Conservation (phyloP, 2,888 invertebrate species). For the Alentia gelatinosa region DNA sequence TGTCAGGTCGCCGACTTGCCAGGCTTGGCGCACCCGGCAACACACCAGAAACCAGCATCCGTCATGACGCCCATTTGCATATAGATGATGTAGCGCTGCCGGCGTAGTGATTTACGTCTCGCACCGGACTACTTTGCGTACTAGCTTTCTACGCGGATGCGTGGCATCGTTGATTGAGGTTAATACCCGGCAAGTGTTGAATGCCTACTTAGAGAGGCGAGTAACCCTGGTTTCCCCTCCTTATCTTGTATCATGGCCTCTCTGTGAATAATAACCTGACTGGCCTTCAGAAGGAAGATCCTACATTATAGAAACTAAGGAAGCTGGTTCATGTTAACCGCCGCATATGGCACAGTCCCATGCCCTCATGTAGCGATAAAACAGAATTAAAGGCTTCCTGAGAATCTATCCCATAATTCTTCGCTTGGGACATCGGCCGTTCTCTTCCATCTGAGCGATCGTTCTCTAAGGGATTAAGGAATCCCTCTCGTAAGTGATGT, state of each 20-base stretch:
- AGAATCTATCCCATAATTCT: too few species aligned
- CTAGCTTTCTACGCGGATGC: background rate
- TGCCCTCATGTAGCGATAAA: too few species aligned
- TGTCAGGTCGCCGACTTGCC: background rate
- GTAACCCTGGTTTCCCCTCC: background rate
- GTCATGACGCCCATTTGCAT: constrained; percentile 4
- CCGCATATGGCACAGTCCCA: too few species aligned
- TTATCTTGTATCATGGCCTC: background rate
- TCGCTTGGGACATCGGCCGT: too few species aligned
- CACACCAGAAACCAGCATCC: background rate
- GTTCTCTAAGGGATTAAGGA: too few species aligned
- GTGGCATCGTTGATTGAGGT: background rate
- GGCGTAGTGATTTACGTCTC: background rate
- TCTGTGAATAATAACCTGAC: background rate
- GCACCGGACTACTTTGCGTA: background rate
- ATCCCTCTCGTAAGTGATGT: too few species aligned
- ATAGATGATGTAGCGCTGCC: background rate
- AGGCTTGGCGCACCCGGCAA: background rate
- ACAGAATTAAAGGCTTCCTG: too few species aligned
- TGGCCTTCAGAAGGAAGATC: background rate
- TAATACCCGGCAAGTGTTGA: background rate
- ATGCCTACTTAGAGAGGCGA: background rate
- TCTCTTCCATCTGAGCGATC: too few species aligned
- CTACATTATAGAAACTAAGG: background rate
- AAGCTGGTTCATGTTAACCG: too few species aligned